Evolutionary conservation across 2,888 invertebrate genomes (phyloP).

Genomic region (Eupithecia centaureata): DNA sequence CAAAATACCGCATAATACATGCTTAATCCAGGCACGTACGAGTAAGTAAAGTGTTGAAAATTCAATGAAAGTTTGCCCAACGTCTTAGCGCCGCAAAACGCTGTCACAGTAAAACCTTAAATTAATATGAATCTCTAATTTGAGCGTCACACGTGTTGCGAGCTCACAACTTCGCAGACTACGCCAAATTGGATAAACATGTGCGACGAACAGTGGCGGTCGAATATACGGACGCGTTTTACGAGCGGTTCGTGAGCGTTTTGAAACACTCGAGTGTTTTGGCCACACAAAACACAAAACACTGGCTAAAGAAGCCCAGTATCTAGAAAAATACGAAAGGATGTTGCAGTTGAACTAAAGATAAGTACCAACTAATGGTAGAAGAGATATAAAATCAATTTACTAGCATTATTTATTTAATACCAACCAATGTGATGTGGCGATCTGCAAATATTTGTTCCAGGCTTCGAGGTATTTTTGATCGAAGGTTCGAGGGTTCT

Average conservation of each 20-base stretch:
- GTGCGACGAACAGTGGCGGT: slow-evolving; percentile 66
- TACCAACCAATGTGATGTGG: too few species aligned
- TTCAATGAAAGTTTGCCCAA: slow-evolving; percentile 59
- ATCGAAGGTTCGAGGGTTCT: too few species aligned
- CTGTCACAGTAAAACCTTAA: slow-evolving; percentile 72
- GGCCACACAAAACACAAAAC: too few species aligned
- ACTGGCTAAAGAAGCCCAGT: neutral
- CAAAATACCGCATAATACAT: slow-evolving; percentile 36
- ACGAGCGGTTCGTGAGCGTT: neutral
- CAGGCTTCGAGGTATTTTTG: too few species aligned
- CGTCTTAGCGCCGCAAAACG: slow-evolving; percentile 62
- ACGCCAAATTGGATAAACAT: slow-evolving; percentile 83
- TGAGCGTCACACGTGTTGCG: slow-evolving; percentile 80
- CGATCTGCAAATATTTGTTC: too few species aligned
- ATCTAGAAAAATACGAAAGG: neutral
- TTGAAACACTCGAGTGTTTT: neutral
- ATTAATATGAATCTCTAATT: slow-evolving; percentile 84
- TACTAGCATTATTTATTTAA: too few species aligned
- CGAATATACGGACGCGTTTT: slow-evolving; percentile 48
- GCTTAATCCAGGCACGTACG: slow-evolving; percentile 48
- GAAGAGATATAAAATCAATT: too few species aligned
- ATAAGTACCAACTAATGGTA: too few species aligned
- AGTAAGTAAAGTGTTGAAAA: slow-evolving; percentile 53
- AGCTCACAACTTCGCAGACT: slow-evolving; percentile 83
- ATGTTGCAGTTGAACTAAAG: neutral